Percentiles rank a stretch among this genome's conserved stretches.
phyloP scores from a whole-genome alignment of 92 coral and sea anemone genomes.

The Epizoanthus scotinus region DNA sequence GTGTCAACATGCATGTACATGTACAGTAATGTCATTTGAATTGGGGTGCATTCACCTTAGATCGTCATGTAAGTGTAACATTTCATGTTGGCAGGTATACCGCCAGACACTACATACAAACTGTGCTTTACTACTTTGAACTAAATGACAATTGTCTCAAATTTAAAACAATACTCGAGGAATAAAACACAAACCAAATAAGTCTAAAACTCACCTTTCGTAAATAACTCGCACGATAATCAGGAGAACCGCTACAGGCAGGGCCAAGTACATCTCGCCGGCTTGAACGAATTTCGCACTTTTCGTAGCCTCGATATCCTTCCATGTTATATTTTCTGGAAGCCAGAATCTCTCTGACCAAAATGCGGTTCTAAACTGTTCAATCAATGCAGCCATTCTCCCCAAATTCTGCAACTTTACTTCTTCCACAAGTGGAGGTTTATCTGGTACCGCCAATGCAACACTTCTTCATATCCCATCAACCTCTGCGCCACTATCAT shows the following conservation, averaged over 20 bases:
- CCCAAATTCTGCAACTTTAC: not conserved
- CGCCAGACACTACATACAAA: not conserved
- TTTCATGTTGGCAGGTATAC: too few species aligned
- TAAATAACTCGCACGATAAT: constrained; percentile 81
- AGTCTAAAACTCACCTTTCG: constrained; percentile 75
- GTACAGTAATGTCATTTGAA: too few species aligned
- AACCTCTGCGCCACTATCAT: constrained; percentile 33
- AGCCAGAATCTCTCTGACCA: constrained; percentile 93
- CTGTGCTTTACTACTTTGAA: not conserved
- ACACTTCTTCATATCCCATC: constrained; percentile 29
- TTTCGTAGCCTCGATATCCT: constrained; percentile 64
- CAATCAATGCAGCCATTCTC: constrained; percentile 50
- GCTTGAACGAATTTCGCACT: constrained; percentile 64
- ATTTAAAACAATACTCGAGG: too few species aligned
- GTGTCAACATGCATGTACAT: too few species aligned
- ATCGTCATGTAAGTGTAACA: too few species aligned
- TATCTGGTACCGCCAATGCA: constrained; percentile 26
- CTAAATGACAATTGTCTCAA: too few species aligned
- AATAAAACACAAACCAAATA: not conserved
- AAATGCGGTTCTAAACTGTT: constrained; percentile 60
- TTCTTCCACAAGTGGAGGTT: not conserved
- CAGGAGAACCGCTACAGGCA: constrained; percentile 77
- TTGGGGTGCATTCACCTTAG: too few species aligned
- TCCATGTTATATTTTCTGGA: constrained; percentile 77
- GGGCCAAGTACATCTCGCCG: constrained; percentile 74